Evolutionary conservation across 2,113 vertebrate species (phyloP).

Genomic region (Crotalus helleri): DNA sequence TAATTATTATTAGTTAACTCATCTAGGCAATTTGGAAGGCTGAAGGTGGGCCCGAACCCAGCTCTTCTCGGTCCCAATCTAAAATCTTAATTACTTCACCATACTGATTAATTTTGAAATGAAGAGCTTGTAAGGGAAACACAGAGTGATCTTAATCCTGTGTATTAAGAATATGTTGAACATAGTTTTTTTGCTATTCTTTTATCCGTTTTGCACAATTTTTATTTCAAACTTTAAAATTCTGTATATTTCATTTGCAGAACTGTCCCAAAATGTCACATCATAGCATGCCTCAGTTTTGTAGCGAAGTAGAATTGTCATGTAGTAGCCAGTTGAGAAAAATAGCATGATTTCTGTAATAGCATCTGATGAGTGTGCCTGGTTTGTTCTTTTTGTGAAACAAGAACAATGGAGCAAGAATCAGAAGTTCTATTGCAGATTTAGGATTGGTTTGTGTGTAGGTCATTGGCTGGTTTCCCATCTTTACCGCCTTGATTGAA

Average conservation of each 20-base stretch:
- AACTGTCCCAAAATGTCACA: background rate
- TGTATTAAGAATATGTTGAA: conserved; percentile 9
- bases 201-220: background rate
- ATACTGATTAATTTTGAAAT: conserved; percentile 29
- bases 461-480: background rate
- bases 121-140: background rate
- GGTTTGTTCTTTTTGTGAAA: background rate
- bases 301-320: background rate
- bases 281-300: background rate
- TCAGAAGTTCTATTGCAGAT: background rate
- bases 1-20: background rate
- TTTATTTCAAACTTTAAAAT: background rate
- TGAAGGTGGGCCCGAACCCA: background rate
- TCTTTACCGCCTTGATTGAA: background rate
- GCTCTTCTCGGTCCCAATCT: background rate
- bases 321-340: background rate
- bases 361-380: background rate
- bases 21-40: background rate
- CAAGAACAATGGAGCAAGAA: background rate
- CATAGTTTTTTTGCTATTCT: background rate
- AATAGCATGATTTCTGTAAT: background rate
- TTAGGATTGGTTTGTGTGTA: background rate
- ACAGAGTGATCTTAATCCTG: background rate
- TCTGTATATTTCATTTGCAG: background rate
- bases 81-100: background rate